Base-by-base conservation (phyloP, 2,797 vertebrate species). In the Fistularia tabacaria region DNA sequence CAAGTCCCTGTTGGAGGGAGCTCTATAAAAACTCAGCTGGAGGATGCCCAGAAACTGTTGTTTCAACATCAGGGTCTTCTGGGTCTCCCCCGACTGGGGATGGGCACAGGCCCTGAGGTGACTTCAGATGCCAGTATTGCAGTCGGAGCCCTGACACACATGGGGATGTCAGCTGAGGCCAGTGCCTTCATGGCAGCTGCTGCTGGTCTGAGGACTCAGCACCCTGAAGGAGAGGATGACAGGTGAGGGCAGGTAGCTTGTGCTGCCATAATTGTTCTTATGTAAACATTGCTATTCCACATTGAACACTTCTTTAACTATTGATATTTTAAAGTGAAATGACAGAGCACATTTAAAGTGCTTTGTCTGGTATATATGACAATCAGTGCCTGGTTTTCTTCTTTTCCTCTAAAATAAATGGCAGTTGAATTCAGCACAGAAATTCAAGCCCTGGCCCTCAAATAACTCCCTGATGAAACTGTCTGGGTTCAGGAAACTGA, bases 201-300 rank as follows among this genome's bases (percentile, higher is more conserved):
- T 7, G 92, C 94, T 8, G 82, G 93, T 1, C 80, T 96, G 84
- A 92, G 93, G 90, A 91, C 85, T 79, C 91, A 94, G 74, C 92
- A 94, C 0, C 89, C 90, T 46, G 95, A 97, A 76, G 94, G 92
- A 71, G 97, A 99, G 76, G 95, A 98, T 0, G 97, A 99, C 90
- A 97, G 97, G 97, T 99, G 91, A 98, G 94, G 54, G 61, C 10
- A 10, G 38, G 50, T 6, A 1, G 7, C 42, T 6, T 11, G 12
- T 11, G 10, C 10, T 12, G 42, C 10, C 7, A 9, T 14, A 3
- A 8, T 38, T 40, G 37, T 47, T 56, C 7, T 50, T 38, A 8
- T n/a, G 13, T 38, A 9, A 52, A n/a, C 12, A 3, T 53, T 11
- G 54, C 57, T 25, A 10, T 52, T 14, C 3, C 39, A 12, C 14